These are phyloP conservation scores for Eristalinus sepulchralis DNA, from an alignment of 2,888 invertebrate species.

Conservation along the genomic window DNA sequence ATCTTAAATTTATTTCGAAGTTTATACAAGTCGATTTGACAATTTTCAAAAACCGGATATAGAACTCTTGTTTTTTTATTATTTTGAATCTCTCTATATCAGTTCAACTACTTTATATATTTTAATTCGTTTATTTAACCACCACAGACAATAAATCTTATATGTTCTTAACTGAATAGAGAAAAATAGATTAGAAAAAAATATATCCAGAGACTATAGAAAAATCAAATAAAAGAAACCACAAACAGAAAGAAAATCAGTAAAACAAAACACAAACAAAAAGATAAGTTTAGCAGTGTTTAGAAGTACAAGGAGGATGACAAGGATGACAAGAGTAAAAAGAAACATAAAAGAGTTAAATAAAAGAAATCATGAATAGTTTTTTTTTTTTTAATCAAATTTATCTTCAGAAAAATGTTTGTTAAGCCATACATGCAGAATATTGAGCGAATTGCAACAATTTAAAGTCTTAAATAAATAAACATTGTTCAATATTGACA, in stretches of 20 bases:
- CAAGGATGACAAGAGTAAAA: conserved; percentile 3
- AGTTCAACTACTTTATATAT: too few relatives aligned
- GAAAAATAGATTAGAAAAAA: background rate
- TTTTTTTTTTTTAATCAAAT: background rate
- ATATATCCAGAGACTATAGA: background rate
- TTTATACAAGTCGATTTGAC: too few relatives aligned
- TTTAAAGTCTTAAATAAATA: conserved; percentile 12
- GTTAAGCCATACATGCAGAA: conserved; percentile 37
- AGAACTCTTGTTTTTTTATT: too few relatives aligned
- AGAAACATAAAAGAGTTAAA: background rate
- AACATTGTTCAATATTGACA: conserved; percentile 29
- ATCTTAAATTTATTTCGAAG: too few relatives aligned
- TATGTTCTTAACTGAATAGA: background rate
- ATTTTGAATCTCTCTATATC: too few relatives aligned
- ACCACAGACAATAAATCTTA: background rate
- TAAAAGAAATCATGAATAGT: background rate
- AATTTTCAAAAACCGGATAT: too few relatives aligned
- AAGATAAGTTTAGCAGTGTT: background rate
- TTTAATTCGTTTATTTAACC: background rate
- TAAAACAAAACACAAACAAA: background rate
- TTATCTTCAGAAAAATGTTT: background rate
- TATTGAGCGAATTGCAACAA: conserved; percentile 22
- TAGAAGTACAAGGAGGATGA: background rate
- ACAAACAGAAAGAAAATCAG: background rate
- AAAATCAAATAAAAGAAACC: conserved; percentile 2